Percentiles rank a stretch among this genome's conserved stretches.
Evolutionary conservation across 2,888 invertebrate species (phyloP).

Genomic region (Drosophila emarginata): DNA sequence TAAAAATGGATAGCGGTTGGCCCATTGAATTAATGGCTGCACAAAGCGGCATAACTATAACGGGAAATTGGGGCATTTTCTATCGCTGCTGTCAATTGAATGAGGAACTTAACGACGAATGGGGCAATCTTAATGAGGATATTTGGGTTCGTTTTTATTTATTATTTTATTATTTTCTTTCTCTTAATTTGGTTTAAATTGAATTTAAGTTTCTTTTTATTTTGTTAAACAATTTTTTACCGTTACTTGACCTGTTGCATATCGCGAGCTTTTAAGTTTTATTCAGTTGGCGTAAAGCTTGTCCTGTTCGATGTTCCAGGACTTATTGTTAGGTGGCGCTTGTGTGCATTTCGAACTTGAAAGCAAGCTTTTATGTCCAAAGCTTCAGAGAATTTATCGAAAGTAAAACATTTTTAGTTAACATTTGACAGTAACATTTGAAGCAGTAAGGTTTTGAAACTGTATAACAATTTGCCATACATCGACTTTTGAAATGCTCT

Average conservation of each 20-base stretch:
- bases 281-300: neutral
- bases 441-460: too few species aligned
- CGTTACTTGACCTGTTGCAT: conserved; percentile 26
- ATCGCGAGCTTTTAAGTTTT: neutral
- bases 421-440: too few species aligned
- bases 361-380: neutral
- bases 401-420: too few species aligned
- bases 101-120: conserved; percentile 77
- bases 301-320: neutral
- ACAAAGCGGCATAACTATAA: conserved; percentile 37
- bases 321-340: conserved; percentile 26
- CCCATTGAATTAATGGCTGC: conserved; percentile 5
- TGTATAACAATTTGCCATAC: too few species aligned
- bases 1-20: conserved; percentile 39
- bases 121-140: conserved; percentile 74
- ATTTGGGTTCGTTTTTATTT: conserved; percentile 78
- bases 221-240: neutral
- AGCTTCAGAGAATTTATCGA: too few species aligned
- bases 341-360: neutral
- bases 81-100: conserved; percentile 75
- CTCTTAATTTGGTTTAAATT: neutral
- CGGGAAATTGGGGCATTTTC: conserved; percentile 68
- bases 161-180: conserved; percentile 21
- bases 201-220: neutral
- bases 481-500: too few species aligned